These are phyloP conservation scores for Drosophila buzzatii DNA, from an alignment of 2,888 invertebrate species.

Conservation along the genomic window DNA sequence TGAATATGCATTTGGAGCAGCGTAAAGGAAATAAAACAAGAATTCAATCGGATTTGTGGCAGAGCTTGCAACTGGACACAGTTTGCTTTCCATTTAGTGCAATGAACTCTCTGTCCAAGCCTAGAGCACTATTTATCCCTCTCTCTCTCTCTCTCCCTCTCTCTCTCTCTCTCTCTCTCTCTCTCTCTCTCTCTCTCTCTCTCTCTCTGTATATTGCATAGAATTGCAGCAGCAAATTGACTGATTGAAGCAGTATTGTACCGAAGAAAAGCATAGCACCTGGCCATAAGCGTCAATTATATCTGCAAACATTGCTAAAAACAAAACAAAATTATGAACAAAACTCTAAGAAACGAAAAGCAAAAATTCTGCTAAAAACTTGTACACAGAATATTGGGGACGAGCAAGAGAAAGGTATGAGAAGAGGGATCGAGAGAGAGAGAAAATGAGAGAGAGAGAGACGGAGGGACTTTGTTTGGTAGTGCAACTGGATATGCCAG, in stretches of 20 bases:
- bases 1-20: slow-evolving; percentile 67
- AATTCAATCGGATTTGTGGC: slow-evolving; percentile 76
- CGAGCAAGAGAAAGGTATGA: neutral
- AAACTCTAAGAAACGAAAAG: slow-evolving; percentile 10
- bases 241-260: slow-evolving; percentile 63
- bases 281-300: slow-evolving; percentile 65
- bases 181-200: slow-evolving; percentile 2
- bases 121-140: slow-evolving; percentile 22
- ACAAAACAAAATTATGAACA: slow-evolving; percentile 19
- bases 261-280: slow-evolving; percentile 26
- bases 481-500: slow-evolving; percentile 74
- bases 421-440: neutral
- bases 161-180: neutral
- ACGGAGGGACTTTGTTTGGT: slow-evolving; percentile 2
- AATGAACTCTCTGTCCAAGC: slow-evolving; percentile 60
- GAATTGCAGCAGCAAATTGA: slow-evolving; percentile 54
- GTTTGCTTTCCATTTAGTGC: slow-evolving; percentile 54
- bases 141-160: neutral
- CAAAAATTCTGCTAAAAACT: slow-evolving; percentile 9
- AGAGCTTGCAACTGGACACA: slow-evolving; percentile 64
- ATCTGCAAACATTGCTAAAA: slow-evolving; percentile 33
- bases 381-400: neutral
- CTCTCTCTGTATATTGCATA: neutral
- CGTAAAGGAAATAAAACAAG: slow-evolving; percentile 68
- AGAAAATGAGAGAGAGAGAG: neutral